phyloP scores from a whole-genome alignment of 2,113 vertebrate genomes.

The Macroglossus sobrinus region DNA sequence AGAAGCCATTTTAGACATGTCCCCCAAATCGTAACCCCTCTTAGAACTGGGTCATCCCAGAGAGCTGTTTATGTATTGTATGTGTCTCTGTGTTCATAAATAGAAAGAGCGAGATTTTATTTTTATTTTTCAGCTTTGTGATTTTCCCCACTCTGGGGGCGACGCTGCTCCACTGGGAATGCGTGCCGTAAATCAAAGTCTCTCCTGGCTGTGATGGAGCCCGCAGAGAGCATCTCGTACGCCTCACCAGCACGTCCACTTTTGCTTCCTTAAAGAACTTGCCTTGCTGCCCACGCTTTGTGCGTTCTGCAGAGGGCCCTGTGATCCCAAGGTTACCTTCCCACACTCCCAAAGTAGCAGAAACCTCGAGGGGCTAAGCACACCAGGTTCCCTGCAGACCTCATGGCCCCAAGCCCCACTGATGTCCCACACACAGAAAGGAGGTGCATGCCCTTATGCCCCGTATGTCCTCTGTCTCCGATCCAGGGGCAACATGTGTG shows the following conservation, averaged over 20 bases:
- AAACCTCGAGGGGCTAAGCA: background rate
- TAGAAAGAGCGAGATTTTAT: background rate
- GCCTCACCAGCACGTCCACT: background rate
- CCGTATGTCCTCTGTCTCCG: accelerated
- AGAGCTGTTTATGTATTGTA: background rate
- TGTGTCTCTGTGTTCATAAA: background rate
- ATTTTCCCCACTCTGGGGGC: background rate
- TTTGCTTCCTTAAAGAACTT: background rate
- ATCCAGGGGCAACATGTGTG: accelerated
- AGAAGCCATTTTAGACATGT: background rate
- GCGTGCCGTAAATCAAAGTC: background rate
- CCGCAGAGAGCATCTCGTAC: background rate
- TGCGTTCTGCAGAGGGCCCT: no score
- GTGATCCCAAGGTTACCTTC: background rate
- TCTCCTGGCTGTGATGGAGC: background rate
- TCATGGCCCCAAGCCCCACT: no score
- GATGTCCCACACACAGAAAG: background rate
- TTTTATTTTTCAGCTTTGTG: background rate
- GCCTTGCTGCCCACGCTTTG: background rate
- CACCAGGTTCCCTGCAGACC: background rate
- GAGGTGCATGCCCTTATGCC: accelerated
- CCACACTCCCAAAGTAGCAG: background rate
- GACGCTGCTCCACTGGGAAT: background rate
- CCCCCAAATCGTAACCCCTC: background rate
- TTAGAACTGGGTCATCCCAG: background rate